These are phyloP conservation scores for Drosophila yooni DNA, from an alignment of 2,888 invertebrate genomes.

Conservation along the genomic window DNA sequence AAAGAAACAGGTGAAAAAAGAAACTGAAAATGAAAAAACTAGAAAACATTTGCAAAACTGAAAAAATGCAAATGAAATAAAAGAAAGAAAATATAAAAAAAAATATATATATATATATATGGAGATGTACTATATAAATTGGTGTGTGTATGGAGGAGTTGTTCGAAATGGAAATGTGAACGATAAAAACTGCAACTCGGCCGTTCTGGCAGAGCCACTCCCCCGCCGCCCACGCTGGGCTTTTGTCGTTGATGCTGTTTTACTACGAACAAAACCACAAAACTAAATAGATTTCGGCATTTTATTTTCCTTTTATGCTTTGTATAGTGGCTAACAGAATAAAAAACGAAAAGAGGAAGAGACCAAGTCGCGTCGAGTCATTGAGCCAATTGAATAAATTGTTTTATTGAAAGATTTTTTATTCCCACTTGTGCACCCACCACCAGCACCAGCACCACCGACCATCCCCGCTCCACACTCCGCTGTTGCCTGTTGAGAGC, in stretches of 20 bases:
- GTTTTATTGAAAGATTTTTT: slow-evolving; percentile 81
- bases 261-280: slow-evolving; percentile 69
- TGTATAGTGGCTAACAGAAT: slow-evolving; percentile 36
- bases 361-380: slow-evolving; percentile 70
- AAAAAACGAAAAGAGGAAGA: slow-evolving; percentile 50
- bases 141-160: slow-evolving; percentile 12
- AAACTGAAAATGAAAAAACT: slow-evolving; percentile 3
- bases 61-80: slow-evolving; percentile 41
- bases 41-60: slow-evolving; percentile 57
- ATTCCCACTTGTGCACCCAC: slow-evolving; percentile 27
- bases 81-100: slow-evolving; percentile 29
- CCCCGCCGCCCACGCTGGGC: slow-evolving; percentile 17
- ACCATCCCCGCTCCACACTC: background rate
- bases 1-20: slow-evolving; percentile 18
- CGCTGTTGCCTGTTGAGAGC: slow-evolving; percentile 10
- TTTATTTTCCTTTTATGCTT: slow-evolving; percentile 28
- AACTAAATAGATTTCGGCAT: slow-evolving; percentile 70
- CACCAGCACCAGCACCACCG: background rate
- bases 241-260: slow-evolving; percentile 29
- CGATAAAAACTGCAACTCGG: slow-evolving; percentile 60
- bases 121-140: slow-evolving; percentile 3
- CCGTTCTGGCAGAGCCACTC: slow-evolving; percentile 2
- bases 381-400: slow-evolving; percentile 83
- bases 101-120: background rate
- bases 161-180: slow-evolving; percentile 49